phyloP scores from a whole-genome alignment of 2,888 invertebrate species.

The Hirtodrosophila confusa region DNA sequence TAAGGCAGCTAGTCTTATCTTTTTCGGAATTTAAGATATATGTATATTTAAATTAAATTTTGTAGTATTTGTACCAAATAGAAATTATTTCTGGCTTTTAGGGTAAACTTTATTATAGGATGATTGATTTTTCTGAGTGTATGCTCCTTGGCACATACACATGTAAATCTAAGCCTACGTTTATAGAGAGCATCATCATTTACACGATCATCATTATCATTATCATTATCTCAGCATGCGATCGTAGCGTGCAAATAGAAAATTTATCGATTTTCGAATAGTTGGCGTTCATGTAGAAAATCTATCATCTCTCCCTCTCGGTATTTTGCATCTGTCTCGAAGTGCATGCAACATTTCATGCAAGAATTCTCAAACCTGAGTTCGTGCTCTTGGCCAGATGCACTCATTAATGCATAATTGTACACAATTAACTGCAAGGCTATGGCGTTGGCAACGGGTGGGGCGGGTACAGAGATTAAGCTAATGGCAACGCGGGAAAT shows the following conservation, averaged over 20 bases:
- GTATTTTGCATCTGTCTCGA: conserved; percentile 2
- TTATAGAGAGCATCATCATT: conserved; percentile 29
- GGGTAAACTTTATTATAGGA: no score
- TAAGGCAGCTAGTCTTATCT: no score
- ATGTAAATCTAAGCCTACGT: conserved; percentile 2
- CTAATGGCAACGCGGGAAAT: conserved; percentile 70
- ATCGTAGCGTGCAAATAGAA: conserved; percentile 75
- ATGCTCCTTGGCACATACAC: no score
- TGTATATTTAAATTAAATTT: no score
- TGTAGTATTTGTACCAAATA: no score
- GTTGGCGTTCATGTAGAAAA: conserved; percentile 55
- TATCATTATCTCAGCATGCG: conserved; percentile 44
- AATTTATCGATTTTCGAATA: conserved; percentile 75
- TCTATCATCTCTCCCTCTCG: conserved; percentile 31
- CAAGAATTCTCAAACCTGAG: conserved; percentile 71
- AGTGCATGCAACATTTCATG: conserved; percentile 72
- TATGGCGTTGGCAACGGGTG: conserved; percentile 1
- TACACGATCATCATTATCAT: conserved; percentile 28
- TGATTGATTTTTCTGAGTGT: no score
- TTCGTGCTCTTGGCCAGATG: conserved; percentile 77
- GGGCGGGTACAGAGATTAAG: conserved; percentile 12
- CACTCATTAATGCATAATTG: conserved; percentile 80
- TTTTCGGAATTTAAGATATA: no score
- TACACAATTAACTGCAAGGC: conserved; percentile 68
- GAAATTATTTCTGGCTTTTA: no score